phyloP scores from a whole-genome alignment of 2,888 invertebrate genomes.

The Drosophila melanosoma region DNA sequence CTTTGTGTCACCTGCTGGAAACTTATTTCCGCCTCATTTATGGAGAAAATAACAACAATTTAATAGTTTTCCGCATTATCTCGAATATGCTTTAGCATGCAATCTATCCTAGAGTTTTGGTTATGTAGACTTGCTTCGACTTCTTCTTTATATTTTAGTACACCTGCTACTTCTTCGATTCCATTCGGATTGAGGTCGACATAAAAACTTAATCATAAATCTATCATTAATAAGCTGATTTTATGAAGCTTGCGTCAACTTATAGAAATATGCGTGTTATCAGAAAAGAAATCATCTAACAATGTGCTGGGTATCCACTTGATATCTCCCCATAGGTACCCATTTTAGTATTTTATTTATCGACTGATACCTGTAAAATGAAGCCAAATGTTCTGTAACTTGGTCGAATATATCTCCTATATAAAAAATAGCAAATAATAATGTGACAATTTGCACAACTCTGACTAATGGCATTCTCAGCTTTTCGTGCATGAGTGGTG shows the following conservation, averaged over 20 bases:
- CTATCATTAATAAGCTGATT: conserved; percentile 14
- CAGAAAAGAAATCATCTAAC: neutral
- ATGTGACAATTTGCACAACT: neutral
- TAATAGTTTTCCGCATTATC: conserved; percentile 45
- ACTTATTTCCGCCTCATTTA: conserved; percentile 33
- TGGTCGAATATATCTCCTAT: neutral
- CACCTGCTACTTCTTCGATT: neutral
- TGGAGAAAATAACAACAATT: conserved; percentile 37
- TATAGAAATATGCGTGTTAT: neutral
- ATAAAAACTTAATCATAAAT: conserved; percentile 47
- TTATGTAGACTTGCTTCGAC: conserved; percentile 3
- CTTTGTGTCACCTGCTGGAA: conserved; percentile 26
- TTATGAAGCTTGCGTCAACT: neutral
- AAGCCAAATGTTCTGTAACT: neutral
- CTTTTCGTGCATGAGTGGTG: neutral
- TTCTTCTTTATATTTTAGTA: conserved; percentile 51
- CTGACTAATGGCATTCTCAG: neutral
- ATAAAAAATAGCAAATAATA: neutral
- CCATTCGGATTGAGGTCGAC: conserved; percentile 47
- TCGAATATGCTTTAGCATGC: conserved; percentile 62
- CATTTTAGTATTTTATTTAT: neutral
- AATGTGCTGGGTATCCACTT: neutral
- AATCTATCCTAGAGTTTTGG: conserved; percentile 37
- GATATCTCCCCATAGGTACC: neutral
- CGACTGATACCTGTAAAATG: neutral